Conservation (phyloP, 2,797 vertebrate genomes). For the Labroides dimidiatus region DNA sequence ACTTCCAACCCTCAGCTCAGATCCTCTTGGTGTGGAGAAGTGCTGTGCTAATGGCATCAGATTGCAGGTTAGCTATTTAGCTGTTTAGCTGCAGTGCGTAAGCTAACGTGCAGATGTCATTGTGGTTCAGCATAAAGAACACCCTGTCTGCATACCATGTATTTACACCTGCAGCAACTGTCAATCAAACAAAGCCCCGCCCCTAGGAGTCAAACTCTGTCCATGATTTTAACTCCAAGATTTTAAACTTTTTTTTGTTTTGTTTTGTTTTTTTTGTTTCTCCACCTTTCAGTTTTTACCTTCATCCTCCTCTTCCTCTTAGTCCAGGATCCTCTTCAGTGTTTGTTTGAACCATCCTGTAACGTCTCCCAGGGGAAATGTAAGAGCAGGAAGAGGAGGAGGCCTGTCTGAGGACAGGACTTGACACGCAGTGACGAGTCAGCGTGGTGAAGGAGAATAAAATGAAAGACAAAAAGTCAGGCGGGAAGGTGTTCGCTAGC, state of each 20-base stretch:
- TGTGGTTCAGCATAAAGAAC: not conserved
- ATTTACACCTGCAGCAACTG: not conserved
- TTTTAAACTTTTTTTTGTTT: not conserved
- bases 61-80: not conserved
- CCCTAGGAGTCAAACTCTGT: not conserved
- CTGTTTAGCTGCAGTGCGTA: not conserved
- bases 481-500: constrained; percentile 19
- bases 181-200: not conserved
- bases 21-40: not conserved
- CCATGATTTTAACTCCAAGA: too few species aligned
- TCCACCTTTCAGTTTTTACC: too few species aligned
- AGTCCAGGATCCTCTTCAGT: not conserved
- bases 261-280: not conserved
- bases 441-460: not conserved
- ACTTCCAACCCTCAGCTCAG: not conserved
- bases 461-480: not conserved
- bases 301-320: too few species aligned
- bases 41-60: not conserved
- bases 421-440: constrained; percentile 11
- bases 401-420: constrained; percentile 25
- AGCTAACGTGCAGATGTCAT: too few species aligned
- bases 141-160: not conserved
- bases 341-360: not conserved
- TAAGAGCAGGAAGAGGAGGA: not conserved
- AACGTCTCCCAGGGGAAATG: not conserved